These are phyloP conservation scores for Corticium candelabrum DNA, from an alignment of 37 sponge, comb jelly and placozoan genomes.

Conservation along the genomic window DNA sequence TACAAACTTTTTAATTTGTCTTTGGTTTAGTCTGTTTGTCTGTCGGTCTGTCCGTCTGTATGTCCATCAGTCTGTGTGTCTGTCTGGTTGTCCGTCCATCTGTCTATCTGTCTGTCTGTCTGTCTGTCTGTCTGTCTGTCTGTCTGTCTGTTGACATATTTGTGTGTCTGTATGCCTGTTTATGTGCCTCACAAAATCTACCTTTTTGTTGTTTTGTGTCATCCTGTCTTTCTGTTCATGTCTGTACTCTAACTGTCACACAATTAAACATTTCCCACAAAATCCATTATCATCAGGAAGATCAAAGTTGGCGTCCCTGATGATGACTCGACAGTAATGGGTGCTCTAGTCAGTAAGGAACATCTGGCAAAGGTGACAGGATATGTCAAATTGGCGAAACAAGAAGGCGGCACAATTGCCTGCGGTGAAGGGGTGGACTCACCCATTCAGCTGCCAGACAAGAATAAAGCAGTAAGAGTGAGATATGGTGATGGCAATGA, in stretches of 20 bases:
- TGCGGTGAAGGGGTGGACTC: conserved; percentile 69
- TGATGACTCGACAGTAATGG: conserved; percentile 54
- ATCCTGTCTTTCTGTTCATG: too few relatives aligned
- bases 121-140: background rate
- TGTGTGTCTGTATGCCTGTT: background rate
- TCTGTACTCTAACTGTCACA: too few relatives aligned
- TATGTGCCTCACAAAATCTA: too few relatives aligned
- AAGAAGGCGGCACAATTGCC: conserved; percentile 64
- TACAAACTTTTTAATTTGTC: background rate
- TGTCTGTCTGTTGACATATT: background rate
- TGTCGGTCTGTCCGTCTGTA: too few relatives aligned
- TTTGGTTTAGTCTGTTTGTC: background rate
- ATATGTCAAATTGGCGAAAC: conserved; percentile 51
- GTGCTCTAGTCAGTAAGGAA: conserved; percentile 79
- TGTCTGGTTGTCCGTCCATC: too few relatives aligned
- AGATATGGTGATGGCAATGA: background rate
- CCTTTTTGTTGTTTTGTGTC: too few relatives aligned
- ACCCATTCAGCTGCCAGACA: conserved; percentile 43
- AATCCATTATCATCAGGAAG: conserved; percentile 15
- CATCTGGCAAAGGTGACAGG: conserved; percentile 65
- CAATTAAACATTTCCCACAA: too few relatives aligned
- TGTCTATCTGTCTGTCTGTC: too few relatives aligned
- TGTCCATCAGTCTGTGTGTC: too few relatives aligned
- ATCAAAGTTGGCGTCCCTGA: conserved; percentile 69
- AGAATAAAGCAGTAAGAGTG: conserved; percentile 42